A percentile compares a stretch with the other conserved stretches of the same genome.
phyloP scores from a whole-genome alignment of 2,113 vertebrate genomes.

The Sphaerodactylus townsendi region DNA sequence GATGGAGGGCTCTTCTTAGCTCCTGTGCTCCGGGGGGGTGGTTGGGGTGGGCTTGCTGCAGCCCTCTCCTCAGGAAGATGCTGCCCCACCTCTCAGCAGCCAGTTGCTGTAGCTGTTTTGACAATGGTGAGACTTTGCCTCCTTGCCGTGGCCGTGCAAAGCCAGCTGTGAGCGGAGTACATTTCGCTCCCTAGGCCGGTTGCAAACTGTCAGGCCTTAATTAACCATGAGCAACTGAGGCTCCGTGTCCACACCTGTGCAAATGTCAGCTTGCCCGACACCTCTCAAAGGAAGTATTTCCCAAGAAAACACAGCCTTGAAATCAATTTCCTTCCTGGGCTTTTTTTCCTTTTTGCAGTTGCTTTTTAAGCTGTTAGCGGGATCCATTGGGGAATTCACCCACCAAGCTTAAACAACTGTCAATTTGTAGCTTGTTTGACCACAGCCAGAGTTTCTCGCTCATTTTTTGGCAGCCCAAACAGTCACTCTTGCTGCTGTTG shows the following conservation, averaged over 20 bases:
- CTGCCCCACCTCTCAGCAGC: neutral
- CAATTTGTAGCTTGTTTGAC: conserved; percentile 5
- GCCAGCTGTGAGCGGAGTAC: neutral
- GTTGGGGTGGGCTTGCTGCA: too few species aligned
- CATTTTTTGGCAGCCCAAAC: conserved; percentile 14
- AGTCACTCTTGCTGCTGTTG: neutral
- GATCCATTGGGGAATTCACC: conserved; percentile 52
- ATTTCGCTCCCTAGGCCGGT: neutral
- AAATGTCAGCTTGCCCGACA: conserved; percentile 48
- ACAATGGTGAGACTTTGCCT: neutral
- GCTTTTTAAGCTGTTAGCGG: conserved; percentile 33
- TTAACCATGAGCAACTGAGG: neutral
- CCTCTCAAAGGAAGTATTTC: conserved; percentile 13
- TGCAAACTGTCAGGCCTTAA: neutral
- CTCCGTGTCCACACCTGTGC: conserved; percentile 23
- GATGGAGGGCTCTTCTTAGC: neutral
- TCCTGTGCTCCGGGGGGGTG: too few species aligned
- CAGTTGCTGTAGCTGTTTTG: neutral
- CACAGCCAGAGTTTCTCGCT: neutral
- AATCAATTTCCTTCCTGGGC: conserved; percentile 40
- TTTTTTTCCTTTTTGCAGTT: neutral
- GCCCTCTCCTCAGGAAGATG: neutral
- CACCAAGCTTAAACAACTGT: conserved; percentile 54
- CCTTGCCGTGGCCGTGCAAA: too few species aligned
- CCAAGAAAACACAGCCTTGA: conserved; percentile 56